These are phyloP conservation scores for Nettapus auritus DNA, from an alignment of 2,113 vertebrate species.

Conservation along the genomic window DNA sequence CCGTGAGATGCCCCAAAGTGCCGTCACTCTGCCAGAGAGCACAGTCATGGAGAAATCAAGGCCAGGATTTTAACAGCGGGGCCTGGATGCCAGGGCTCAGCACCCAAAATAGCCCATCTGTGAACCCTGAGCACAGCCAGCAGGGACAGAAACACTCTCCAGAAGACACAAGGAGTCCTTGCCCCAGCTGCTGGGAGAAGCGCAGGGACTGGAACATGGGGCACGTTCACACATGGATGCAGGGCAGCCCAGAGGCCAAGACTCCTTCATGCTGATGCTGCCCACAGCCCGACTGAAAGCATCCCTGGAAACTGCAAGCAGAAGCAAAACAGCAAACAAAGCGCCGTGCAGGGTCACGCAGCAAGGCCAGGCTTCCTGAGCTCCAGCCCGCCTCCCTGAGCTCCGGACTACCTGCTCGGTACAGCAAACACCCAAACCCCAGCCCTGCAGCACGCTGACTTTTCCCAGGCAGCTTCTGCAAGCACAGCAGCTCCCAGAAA, in stretches of 20 bases:
- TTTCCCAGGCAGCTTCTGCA: neutral
- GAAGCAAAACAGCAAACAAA: neutral
- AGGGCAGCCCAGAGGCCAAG: neutral
- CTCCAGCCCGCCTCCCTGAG: neutral
- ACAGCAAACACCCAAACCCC: neutral
- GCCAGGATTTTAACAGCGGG: neutral
- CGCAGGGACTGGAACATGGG: neutral
- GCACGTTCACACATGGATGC: rapidly evolving
- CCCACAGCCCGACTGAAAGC: neutral
- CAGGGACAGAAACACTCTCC: neutral
- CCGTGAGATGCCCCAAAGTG: rapidly evolving
- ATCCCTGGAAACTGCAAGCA: neutral
- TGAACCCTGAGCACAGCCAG: neutral
- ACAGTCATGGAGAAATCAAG: neutral
- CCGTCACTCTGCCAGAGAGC: neutral
- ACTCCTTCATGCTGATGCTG: neutral
- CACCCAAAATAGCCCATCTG: neutral
- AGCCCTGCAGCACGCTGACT: neutral
- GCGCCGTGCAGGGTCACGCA: rapidly evolving
- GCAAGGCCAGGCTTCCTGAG: neutral
- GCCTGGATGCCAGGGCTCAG: neutral
- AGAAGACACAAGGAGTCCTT: neutral
- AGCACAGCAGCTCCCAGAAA: conserved; percentile 13
- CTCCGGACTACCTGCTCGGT: neutral
- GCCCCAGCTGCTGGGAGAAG: neutral